phyloP scores from a whole-genome alignment of 2,113 vertebrate species.

The Eurypyga helias region DNA sequence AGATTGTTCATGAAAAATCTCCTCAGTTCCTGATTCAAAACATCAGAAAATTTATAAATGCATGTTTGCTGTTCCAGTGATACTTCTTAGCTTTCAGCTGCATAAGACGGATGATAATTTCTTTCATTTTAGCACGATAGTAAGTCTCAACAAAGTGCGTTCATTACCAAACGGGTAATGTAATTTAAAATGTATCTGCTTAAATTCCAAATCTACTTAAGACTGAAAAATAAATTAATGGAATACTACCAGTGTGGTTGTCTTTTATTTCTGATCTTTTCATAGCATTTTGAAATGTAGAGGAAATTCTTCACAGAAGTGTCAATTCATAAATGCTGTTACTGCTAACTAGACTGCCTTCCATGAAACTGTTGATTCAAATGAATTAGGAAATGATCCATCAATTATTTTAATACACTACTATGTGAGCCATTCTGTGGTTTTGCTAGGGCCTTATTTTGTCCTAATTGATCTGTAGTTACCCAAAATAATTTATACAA shows the following conservation, averaged over 20 bases:
- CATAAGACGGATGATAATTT: not conserved
- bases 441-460: not conserved
- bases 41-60: not conserved
- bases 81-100: not conserved
- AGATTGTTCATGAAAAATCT: not conserved
- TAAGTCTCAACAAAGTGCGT: not conserved
- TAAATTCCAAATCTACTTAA: not conserved
- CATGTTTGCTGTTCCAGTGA: not conserved
- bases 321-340: not conserved
- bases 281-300: not conserved
- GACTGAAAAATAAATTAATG: not conserved
- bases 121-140: not conserved
- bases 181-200: not conserved
- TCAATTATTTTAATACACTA: not conserved
- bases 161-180: not conserved
- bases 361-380: not conserved
- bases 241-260: not conserved
- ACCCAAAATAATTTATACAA: not conserved
- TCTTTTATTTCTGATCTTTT: not conserved
- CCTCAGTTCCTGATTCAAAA: not conserved
- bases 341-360: not conserved
- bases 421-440: rapidly evolving
- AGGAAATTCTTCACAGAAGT: not conserved
- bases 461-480: not conserved
- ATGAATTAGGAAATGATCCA: not conserved